Conservation (phyloP, 2,888 invertebrate genomes). For the Scrobipalpa atriplicella region DNA sequence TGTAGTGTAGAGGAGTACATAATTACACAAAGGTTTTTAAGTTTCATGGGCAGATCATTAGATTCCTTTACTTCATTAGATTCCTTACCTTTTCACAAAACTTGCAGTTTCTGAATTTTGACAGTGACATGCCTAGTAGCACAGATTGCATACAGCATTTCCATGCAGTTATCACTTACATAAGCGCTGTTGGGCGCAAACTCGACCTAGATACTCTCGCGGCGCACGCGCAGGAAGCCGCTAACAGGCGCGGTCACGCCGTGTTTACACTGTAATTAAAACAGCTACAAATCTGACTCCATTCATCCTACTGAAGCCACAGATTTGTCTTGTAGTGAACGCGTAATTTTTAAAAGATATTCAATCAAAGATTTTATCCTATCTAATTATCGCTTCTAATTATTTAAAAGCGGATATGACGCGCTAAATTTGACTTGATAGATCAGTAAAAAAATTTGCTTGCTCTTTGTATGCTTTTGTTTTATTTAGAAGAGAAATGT, state of each 20-base stretch:
- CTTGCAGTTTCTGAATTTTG: background rate
- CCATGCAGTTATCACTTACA: conserved; percentile 62
- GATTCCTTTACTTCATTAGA: no score
- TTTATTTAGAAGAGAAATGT: background rate
- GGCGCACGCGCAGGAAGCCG: conserved; percentile 65
- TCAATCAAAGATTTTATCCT: no score
- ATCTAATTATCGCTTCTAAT: no score
- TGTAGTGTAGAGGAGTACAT: no score
- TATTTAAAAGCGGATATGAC: no score
- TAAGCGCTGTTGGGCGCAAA: conserved; percentile 57
- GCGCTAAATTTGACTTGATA: no score
- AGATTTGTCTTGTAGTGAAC: conserved; percentile 21
- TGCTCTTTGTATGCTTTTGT: no score
- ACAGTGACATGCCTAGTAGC: background rate
- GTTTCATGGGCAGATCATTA: no score
- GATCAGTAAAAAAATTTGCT: no score
- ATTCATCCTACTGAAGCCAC: conserved; percentile 43
- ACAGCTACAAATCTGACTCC: conserved; percentile 61
- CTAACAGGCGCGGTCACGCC: conserved; percentile 64
- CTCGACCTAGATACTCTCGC: conserved; percentile 59
- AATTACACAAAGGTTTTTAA: no score
- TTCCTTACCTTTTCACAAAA: background rate
- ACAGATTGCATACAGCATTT: conserved; percentile 3
- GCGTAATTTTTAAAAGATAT: background rate
- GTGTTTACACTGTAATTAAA: conserved; percentile 73